Conservation (phyloP, 2,797 vertebrate species). For the Hephaestus fuliginosus region DNA sequence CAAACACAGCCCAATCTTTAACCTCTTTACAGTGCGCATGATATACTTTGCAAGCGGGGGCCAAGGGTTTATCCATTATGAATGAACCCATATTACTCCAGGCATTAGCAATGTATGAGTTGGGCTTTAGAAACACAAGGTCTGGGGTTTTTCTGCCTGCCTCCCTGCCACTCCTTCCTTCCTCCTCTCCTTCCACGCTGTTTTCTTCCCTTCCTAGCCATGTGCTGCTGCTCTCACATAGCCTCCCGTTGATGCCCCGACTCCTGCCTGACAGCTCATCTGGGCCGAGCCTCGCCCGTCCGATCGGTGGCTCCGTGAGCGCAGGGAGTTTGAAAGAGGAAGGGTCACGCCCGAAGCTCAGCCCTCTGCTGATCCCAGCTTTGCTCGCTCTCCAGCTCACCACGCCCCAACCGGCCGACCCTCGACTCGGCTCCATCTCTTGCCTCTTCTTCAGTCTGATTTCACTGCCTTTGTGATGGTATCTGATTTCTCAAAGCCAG, state of each 20-base stretch:
- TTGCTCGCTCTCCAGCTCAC: slow-evolving; percentile 45
- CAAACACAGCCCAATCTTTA: slow-evolving; percentile 83
- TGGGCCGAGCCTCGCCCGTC: slow-evolving; percentile 69
- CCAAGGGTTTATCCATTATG: slow-evolving; percentile 84
- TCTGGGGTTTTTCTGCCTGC: slow-evolving; percentile 73
- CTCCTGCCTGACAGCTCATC: slow-evolving; percentile 77
- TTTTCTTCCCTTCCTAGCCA: slow-evolving; percentile 58
- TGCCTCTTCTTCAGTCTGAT: slow-evolving; percentile 55
- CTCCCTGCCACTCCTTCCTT: slow-evolving; percentile 63
- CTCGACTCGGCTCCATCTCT: slow-evolving; percentile 47
- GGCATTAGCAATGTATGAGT: slow-evolving; percentile 88
- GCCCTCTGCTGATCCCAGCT: slow-evolving; percentile 75
- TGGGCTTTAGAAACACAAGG: slow-evolving; percentile 84
- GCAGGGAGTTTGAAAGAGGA: slow-evolving; percentile 62
- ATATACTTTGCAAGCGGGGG: slow-evolving; percentile 83
- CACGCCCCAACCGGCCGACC: slow-evolving; percentile 42
- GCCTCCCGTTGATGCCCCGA: slow-evolving; percentile 56
- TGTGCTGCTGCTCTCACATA: slow-evolving; percentile 69
- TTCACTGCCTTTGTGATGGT: slow-evolving; percentile 54
- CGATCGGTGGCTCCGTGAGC: slow-evolving; percentile 60
- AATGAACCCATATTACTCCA: slow-evolving; percentile 87
- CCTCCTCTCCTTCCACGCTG: slow-evolving; percentile 36
- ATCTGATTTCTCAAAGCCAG: slow-evolving; percentile 67
- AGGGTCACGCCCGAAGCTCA: slow-evolving; percentile 76
- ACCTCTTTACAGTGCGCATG: slow-evolving; percentile 83